Evolutionary conservation across 2,797 vertebrate genomes (phyloP).

Genomic region (Gymnoscopelus microlampas): DNA sequence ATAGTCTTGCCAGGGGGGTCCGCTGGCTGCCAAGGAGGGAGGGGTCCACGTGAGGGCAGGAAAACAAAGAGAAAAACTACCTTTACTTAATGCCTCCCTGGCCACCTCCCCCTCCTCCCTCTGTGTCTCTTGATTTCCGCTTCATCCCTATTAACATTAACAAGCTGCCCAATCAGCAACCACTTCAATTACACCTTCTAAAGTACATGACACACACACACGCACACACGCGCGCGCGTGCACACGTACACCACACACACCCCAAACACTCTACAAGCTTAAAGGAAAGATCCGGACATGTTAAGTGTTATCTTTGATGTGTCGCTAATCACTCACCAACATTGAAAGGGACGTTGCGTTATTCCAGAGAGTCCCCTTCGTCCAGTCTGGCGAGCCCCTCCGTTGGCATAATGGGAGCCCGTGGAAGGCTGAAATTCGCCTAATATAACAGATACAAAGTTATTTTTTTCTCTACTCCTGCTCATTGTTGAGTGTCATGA

Average conservation of each 20-base stretch:
- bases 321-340: no score
- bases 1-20: conserved; percentile 6
- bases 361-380: no score
- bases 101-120: conserved; percentile 39
- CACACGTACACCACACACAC: conserved; percentile 36
- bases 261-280: no score
- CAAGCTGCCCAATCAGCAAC: background rate
- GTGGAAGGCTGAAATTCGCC: no score
- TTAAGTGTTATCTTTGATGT: no score
- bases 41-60: background rate
- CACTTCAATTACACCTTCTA: background rate
- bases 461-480: no score
- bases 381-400: no score
- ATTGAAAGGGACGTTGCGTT: no score
- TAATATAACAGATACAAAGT: no score
- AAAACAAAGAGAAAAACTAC: conserved; percentile 50
- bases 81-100: conserved; percentile 15
- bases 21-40: conserved; percentile 35
- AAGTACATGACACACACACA: conserved; percentile 13
- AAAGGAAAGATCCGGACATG: no score
- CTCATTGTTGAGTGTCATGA: no score
- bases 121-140: background rate
- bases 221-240: conserved; percentile 7
- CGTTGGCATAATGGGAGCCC: no score
- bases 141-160: background rate